Evolutionary conservation across 2,113 vertebrate species (phyloP).

Genomic region (Equus przewalskii): DNA sequence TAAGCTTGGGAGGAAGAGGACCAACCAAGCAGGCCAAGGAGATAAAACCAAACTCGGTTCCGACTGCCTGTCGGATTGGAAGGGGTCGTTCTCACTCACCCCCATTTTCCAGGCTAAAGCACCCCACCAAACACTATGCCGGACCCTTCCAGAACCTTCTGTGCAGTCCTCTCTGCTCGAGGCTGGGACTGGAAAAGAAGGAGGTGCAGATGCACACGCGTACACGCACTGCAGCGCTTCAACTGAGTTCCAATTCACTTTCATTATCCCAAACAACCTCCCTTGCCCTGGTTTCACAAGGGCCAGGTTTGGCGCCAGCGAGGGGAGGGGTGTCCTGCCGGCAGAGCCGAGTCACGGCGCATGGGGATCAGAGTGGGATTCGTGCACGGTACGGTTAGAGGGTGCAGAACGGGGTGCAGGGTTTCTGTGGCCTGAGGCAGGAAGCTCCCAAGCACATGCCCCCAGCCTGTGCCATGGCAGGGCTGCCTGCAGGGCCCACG

Average conservation of each 20-base stretch:
- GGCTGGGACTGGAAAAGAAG: fast-evolving
- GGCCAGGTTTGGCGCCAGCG: fast-evolving
- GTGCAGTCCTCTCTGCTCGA: fast-evolving
- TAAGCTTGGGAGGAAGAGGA: background rate
- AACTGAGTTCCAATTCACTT: background rate
- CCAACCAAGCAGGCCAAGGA: too few relatives aligned
- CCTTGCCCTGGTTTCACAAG: background rate
- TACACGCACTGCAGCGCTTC: fast-evolving
- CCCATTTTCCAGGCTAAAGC: background rate
- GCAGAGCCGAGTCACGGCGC: background rate
- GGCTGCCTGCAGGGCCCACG: background rate
- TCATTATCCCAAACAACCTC: fast-evolving
- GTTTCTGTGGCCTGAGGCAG: background rate
- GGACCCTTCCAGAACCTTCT: background rate
- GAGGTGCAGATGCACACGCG: fast-evolving
- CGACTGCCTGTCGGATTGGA: background rate
- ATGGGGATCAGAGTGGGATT: too few relatives aligned
- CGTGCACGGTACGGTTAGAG: fast-evolving
- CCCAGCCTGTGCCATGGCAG: too few relatives aligned
- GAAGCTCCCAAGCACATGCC: background rate
- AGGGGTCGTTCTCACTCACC: fast-evolving
- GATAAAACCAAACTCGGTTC: background rate
- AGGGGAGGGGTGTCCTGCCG: fast-evolving
- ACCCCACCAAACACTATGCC: background rate
- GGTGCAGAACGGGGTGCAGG: fast-evolving